Conservation (phyloP, 2,797 vertebrate species). For the Etheostoma nigrum region DNA sequence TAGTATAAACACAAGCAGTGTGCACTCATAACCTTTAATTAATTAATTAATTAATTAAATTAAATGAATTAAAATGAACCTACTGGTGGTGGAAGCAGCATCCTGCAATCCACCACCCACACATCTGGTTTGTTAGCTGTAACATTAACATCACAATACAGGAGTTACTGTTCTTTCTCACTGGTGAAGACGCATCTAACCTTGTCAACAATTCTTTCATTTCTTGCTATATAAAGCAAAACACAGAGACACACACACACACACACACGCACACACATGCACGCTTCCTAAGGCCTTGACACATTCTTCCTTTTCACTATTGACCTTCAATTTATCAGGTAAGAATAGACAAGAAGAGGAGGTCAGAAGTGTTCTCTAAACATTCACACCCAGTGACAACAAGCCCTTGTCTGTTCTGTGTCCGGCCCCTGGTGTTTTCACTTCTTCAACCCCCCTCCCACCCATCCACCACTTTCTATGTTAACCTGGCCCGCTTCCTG, state of each 20-base stretch:
- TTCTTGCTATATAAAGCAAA: background rate
- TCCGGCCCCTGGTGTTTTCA: conserved; percentile 28
- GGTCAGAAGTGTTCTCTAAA: conserved; percentile 62
- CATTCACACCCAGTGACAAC: conserved; percentile 44
- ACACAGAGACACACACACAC: background rate
- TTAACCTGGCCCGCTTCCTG: conserved; percentile 40
- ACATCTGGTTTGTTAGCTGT: conserved; percentile 1
- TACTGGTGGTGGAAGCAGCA: conserved; percentile 8
- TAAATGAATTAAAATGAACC: background rate
- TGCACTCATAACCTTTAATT: background rate
- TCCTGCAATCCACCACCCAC: background rate
- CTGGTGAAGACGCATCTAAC: background rate
- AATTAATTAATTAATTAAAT: too few species aligned
- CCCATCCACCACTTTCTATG: background rate
- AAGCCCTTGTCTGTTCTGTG: conserved; percentile 26
- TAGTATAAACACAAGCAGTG: conserved; percentile 1
- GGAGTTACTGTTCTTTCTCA: background rate
- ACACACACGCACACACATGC: background rate
- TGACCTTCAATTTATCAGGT: conserved; percentile 62
- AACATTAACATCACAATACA: background rate
- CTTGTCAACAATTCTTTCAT: background rate
- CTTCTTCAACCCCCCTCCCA: conserved; percentile 6
- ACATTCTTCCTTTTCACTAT: conserved; percentile 42
- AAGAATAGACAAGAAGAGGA: conserved; percentile 48
- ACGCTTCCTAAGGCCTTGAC: conserved; percentile 20